Conservation (phyloP, 37 sponge, comb jelly and placozoan genomes). For the Ianthella basta region DNA sequence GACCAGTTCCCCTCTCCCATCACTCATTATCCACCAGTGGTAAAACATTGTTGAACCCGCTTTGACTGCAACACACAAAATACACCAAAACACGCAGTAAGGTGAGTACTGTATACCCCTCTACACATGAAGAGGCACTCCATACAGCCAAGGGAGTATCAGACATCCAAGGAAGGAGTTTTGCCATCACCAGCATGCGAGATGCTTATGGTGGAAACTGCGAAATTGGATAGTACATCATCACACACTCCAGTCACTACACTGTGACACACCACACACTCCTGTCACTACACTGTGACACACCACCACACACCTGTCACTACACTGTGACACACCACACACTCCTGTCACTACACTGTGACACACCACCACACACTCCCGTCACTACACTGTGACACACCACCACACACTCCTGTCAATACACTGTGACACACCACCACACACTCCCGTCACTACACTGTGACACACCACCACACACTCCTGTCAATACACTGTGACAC, state of each 20-base stretch:
- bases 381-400: neutral
- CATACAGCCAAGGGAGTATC: neutral
- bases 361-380: neutral
- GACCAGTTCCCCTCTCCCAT: too few species aligned
- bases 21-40: too few species aligned
- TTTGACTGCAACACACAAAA: too few species aligned
- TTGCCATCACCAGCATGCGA: constrained; percentile 31
- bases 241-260: neutral
- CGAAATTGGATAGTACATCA: constrained; percentile 25
- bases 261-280: too few species aligned
- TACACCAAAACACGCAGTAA: neutral
- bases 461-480: neutral
- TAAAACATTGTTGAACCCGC: too few species aligned
- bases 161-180: constrained; percentile 39
- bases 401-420: too few species aligned
- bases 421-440: too few species aligned
- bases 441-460: neutral
- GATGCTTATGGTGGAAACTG: constrained; percentile 41
- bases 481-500: too few species aligned
- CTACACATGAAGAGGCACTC: neutral
- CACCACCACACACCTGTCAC: too few species aligned
- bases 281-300: too few species aligned
- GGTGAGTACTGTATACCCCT: neutral
- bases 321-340: neutral
- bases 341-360: neutral